Conservation (phyloP, 2,113 vertebrate genomes). For the Maccullochella peelii region DNA sequence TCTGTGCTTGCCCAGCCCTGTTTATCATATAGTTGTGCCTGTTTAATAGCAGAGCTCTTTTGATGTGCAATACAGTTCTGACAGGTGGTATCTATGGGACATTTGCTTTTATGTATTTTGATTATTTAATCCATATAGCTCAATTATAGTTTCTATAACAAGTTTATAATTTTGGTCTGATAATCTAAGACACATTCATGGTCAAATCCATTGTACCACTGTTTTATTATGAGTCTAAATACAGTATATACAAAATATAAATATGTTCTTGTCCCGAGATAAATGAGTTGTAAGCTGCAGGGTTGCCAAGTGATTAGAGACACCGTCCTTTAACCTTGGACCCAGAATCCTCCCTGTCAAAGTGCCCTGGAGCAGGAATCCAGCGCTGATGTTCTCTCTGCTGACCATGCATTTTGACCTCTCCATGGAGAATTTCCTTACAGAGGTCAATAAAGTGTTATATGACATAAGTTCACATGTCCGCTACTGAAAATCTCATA, state of each 20-base stretch:
- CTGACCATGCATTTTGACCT: conserved; percentile 11
- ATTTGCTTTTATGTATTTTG: background rate
- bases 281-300: background rate
- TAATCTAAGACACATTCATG: background rate
- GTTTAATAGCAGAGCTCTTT: background rate
- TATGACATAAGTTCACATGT: background rate
- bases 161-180: background rate
- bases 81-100: background rate
- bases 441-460: background rate
- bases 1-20: conserved; percentile 7
- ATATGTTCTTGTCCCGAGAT: background rate
- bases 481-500: background rate
- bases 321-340: background rate
- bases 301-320: background rate
- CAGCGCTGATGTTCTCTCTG: background rate
- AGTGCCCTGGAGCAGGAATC: conserved; percentile 15
- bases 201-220: background rate
- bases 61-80: background rate
- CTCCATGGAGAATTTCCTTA: background rate
- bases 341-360: conserved; percentile 2
- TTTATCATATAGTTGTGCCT: background rate
- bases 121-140: background rate
- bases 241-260: background rate
- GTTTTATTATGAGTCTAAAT: background rate
- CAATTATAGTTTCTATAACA: background rate